phyloP scores from a whole-genome alignment of 2,888 invertebrate genomes.

The Teinopalpus imperialis region DNA sequence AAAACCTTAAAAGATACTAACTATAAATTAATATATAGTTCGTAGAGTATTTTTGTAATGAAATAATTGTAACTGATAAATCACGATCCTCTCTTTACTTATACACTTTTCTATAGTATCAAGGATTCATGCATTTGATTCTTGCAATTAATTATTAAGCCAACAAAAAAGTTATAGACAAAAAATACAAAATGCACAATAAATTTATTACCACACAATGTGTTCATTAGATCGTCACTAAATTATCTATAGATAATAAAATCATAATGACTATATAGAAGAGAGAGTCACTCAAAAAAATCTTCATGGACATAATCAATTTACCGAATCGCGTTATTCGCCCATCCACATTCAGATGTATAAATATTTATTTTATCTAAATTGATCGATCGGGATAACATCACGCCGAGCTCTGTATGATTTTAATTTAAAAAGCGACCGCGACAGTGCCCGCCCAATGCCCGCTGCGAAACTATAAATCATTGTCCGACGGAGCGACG shows the following conservation, averaged over 20 bases:
- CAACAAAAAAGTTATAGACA: background rate
- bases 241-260: slow-evolving; percentile 29
- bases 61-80: too few species aligned
- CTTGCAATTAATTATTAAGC: too few species aligned
- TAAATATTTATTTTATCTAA: slow-evolving; percentile 83
- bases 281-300: slow-evolving; percentile 50
- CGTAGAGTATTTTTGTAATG: too few species aligned
- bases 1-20: too few species aligned
- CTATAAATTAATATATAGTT: too few species aligned
- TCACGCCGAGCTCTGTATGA: slow-evolving; percentile 69
- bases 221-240: slow-evolving; percentile 19
- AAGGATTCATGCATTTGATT: too few species aligned
- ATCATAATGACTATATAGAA: slow-evolving; percentile 62
- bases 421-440: slow-evolving; percentile 77
- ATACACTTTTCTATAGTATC: too few species aligned
- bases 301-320: slow-evolving; percentile 75
- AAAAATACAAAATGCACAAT: slow-evolving; percentile 1
- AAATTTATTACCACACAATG: slow-evolving; percentile 5
- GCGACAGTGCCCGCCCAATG: slow-evolving; percentile 66
- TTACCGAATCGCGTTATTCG: slow-evolving; percentile 76
- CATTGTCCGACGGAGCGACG: slow-evolving; percentile 58
- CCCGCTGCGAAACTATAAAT: slow-evolving; percentile 81
- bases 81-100: too few species aligned
- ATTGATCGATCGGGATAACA: slow-evolving; percentile 80
- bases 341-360: slow-evolving; percentile 74